Percentiles rank a stretch among this genome's conserved stretches.
Evolutionary conservation across 2,797 vertebrate species (phyloP).

Genomic region (Pangasius sanitwongsei): DNA sequence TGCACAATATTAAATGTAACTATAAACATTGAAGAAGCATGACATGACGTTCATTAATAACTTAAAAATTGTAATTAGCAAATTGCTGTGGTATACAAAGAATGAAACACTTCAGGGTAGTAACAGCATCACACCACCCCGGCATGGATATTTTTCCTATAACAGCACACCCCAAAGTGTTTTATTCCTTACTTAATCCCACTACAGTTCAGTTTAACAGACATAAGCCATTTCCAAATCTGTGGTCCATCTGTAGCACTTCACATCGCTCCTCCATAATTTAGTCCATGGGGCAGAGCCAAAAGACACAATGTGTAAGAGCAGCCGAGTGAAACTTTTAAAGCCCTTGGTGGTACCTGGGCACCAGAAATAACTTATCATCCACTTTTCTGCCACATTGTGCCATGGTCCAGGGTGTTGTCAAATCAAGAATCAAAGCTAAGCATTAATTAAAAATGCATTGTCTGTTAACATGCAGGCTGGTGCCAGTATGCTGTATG

Average conservation of each 20-base stretch:
- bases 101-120: neutral
- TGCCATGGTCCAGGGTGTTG: slow-evolving; percentile 33
- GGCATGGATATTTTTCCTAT: neutral
- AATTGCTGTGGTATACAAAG: neutral
- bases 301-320: slow-evolving; percentile 5
- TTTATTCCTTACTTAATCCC: slow-evolving; percentile 9
- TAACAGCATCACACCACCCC: neutral
- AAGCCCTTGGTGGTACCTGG: slow-evolving; percentile 39
- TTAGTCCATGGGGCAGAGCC: slow-evolving; percentile 15
- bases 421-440: slow-evolving; percentile 71
- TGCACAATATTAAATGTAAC: neutral
- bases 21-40: neutral
- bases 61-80: neutral
- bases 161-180: neutral
- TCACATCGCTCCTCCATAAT: slow-evolving; percentile 15
- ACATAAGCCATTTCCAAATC: slow-evolving; percentile 23
- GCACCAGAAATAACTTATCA: slow-evolving; percentile 60
- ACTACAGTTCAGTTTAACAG: slow-evolving; percentile 26
- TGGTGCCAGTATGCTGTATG: slow-evolving; percentile 79
- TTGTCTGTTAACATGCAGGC: slow-evolving; percentile 76
- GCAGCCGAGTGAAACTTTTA: slow-evolving; percentile 40
- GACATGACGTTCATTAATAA: neutral
- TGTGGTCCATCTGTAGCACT: slow-evolving; percentile 29
- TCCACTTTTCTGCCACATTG: slow-evolving; percentile 41
- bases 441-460: slow-evolving; percentile 85